phyloP scores from a whole-genome alignment of 2,113 vertebrate species.

The Pardalotus punctatus region DNA sequence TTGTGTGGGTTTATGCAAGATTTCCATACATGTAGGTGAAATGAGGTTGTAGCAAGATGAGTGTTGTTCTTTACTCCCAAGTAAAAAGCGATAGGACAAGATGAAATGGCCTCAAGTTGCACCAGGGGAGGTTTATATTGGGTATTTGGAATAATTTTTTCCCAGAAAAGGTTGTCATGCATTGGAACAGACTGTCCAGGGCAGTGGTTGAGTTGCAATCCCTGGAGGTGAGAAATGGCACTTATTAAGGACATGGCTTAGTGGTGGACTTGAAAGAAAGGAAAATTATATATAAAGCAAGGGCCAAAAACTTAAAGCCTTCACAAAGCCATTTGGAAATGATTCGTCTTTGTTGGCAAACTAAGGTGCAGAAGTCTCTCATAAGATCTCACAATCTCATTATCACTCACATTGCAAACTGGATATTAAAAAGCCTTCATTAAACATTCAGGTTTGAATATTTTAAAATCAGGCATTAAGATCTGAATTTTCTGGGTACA shows the following conservation, averaged over 20 bases:
- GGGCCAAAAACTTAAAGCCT: background rate
- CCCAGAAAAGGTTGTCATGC: background rate
- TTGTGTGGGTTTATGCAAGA: background rate
- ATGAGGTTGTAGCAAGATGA: background rate
- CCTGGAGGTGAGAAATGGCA: background rate
- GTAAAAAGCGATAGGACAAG: background rate
- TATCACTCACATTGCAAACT: background rate
- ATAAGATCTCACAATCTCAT: background rate
- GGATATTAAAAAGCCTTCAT: background rate
- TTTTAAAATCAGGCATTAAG: background rate
- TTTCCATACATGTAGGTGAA: background rate
- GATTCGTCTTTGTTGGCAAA: background rate
- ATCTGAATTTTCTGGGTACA: background rate
- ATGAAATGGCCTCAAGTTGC: background rate
- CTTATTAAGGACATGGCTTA: background rate
- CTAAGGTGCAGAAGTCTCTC: background rate
- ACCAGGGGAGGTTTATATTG: background rate
- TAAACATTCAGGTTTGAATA: background rate
- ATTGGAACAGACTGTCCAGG: background rate
- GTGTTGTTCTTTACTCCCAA: background rate
- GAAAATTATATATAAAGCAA: background rate
- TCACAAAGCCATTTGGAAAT: background rate
- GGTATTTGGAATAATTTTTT: background rate
- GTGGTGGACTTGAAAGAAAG: background rate
- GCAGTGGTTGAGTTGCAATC: background rate